Evolutionary conservation across 23 tunicate genomes (phyloP).

Genomic region (Ascidia mentula): DNA sequence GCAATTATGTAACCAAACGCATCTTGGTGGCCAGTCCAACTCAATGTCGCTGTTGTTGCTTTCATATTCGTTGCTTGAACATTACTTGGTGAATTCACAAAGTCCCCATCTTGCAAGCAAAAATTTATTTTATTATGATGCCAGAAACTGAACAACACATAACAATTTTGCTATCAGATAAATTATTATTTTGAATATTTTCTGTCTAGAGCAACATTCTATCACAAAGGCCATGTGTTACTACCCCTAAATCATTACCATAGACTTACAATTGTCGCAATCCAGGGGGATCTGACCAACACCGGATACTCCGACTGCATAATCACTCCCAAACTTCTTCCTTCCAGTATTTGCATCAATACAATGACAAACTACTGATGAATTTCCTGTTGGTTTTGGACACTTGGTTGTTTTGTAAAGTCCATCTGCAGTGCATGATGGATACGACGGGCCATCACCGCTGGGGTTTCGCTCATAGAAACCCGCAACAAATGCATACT

Average conservation of each 20-base stretch:
- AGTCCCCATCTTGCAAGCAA: neutral
- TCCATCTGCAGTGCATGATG: constrained; percentile 27
- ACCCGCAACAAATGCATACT: neutral
- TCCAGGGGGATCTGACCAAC: constrained; percentile 11
- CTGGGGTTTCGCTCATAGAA: neutral
- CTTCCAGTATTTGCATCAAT: constrained; percentile 21
- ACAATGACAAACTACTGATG: constrained; percentile 27
- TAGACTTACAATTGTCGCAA: constrained; percentile 37
- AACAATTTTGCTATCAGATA: too few relatives aligned
- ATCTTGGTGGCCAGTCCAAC: neutral
- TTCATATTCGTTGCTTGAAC: neutral
- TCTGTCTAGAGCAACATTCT: too few relatives aligned
- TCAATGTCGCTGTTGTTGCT: neutral
- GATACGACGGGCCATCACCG: constrained; percentile 10
- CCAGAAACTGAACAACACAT: too few relatives aligned
- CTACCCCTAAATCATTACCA: too few relatives aligned
- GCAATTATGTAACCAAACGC: neutral
- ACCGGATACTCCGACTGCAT: constrained; percentile 30
- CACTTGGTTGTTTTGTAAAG: constrained; percentile 23
- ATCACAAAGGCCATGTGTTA: too few relatives aligned
- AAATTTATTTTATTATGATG: neutral
- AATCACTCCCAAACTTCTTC: constrained; percentile 27
- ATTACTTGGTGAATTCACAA: neutral
- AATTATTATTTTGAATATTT: too few relatives aligned
- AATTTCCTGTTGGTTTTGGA: too few relatives aligned